Conservation (phyloP, 1,140 invertebrate species). For the Trachymyrmex cornetzi region DNA sequence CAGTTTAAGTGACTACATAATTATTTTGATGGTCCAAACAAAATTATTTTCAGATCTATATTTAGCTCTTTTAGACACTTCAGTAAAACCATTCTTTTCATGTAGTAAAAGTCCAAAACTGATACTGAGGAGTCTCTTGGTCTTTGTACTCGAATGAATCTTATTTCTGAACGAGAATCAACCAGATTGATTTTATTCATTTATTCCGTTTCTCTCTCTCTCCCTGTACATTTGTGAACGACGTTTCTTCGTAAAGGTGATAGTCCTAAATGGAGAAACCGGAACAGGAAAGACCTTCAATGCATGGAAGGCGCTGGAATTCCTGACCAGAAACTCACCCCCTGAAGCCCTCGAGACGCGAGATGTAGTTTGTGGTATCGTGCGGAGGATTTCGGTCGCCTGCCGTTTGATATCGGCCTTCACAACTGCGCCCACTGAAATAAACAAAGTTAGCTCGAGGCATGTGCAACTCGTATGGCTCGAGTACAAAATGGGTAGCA, state of each 20-base stretch:
- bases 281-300: conserved; percentile 86
- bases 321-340: conserved; percentile 76
- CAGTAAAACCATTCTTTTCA: too few relatives aligned
- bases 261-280: conserved; percentile 85
- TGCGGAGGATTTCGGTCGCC: conserved; percentile 74
- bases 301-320: conserved; percentile 83
- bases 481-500: conserved; percentile 87
- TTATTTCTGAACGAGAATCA: neutral
- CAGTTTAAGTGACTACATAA: too few relatives aligned
- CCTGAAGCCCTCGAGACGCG: neutral
- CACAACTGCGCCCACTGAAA: conserved; percentile 88
- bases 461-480: conserved; percentile 87
- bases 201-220: neutral
- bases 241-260: conserved; percentile 74
- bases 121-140: neutral
- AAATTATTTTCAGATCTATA: too few relatives aligned
- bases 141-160: neutral
- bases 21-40: too few relatives aligned
- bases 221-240: neutral
- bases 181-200: neutral
- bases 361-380: conserved; percentile 54
- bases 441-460: conserved; percentile 89
- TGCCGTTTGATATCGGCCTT: conserved; percentile 79
- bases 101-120: neutral
- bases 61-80: too few relatives aligned